Conservation (phyloP, 1,140 invertebrate species). For the Drosophila kanapiae region DNA sequence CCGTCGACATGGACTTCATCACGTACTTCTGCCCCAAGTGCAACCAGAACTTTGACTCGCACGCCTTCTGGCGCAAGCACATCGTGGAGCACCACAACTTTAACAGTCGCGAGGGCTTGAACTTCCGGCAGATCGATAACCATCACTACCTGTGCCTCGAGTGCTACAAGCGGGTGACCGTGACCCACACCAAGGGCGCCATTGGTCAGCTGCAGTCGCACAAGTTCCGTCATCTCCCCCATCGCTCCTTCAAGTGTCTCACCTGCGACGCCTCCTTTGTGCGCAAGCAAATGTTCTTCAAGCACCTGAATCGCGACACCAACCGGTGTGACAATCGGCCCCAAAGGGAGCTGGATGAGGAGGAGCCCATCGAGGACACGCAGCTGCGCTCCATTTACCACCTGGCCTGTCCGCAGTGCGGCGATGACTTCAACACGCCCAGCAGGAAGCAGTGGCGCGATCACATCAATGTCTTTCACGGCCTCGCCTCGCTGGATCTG, state of each 20-base stretch:
- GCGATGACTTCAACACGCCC: slow-evolving; percentile 59
- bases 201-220: slow-evolving; percentile 81
- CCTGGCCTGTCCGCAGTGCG: slow-evolving; percentile 73
- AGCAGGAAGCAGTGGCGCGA: slow-evolving; percentile 59
- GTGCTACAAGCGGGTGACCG: slow-evolving; percentile 80
- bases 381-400: slow-evolving; percentile 38
- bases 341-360: slow-evolving; percentile 28
- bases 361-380: slow-evolving; percentile 2
- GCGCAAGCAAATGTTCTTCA: slow-evolving; percentile 84
- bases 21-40: slow-evolving; percentile 78
- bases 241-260: slow-evolving; percentile 78
- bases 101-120: slow-evolving; percentile 73
- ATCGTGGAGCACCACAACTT: slow-evolving; percentile 78
- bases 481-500: slow-evolving; percentile 48
- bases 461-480: slow-evolving; percentile 71
- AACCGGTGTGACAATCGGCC: slow-evolving; percentile 71
- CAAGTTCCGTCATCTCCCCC: slow-evolving; percentile 79
- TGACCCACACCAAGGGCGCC: slow-evolving; percentile 80
- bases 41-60: slow-evolving; percentile 78
- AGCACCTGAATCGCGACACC: slow-evolving; percentile 74
- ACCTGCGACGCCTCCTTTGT: slow-evolving; percentile 75
- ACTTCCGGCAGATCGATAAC: slow-evolving; percentile 79
- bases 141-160: slow-evolving; percentile 80
- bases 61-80: slow-evolving; percentile 81
- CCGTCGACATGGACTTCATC: slow-evolving; percentile 78